Base-by-base conservation (phyloP, 2,797 vertebrate species). In the Sebastes vulpes region DNA sequence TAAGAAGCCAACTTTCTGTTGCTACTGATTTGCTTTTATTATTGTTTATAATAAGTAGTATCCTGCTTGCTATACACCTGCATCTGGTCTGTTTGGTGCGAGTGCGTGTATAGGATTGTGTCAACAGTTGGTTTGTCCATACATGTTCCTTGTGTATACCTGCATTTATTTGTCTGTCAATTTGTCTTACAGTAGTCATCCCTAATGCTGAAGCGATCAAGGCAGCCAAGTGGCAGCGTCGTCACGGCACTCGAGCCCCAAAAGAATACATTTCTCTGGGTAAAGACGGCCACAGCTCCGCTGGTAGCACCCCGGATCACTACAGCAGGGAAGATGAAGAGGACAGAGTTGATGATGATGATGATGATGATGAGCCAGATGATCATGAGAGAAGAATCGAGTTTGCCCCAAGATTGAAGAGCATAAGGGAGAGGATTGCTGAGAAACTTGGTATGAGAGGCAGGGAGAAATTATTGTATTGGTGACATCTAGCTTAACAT, bases 261-360 rank as follows among this genome's bases (percentile, higher is more conserved):
- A 92, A 92, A 53, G 96, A 98, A 59, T 99, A 96, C 84, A 96
- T 99, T 84, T 68, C 97, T 0, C 84, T 99, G 75, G 67, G 95
- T n/a, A 78, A 77, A 57, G 93, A 94, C 9, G 89, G 79, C 25
- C 89, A 82, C 31, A 69, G 3, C 81, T 93, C 94, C 1, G 89
- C 92, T 29, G 88, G 83, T 18, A 89, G 86, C 77, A 90, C 83
- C 18, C 95, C 88, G 20, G 95, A 93, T 38, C 84, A 70, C 77
- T 89, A 91, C 71, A 92, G 83, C 72, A 90, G 91, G 11, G 95
- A 95, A 1, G 83, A 91, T 20, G 96, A 97, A 28, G 95, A 96
- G 58, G 97, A 97, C n/a, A 58, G 29, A 61, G 56, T 81, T 16
- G 93, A 95, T 38, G 86, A 90, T 54, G 94, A 96, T 42, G 94